A percentile compares a stretch with the other conserved stretches of the same genome.
phyloP scores from a whole-genome alignment of 2,113 vertebrate genomes.

The Glaucidium brasilianum region DNA sequence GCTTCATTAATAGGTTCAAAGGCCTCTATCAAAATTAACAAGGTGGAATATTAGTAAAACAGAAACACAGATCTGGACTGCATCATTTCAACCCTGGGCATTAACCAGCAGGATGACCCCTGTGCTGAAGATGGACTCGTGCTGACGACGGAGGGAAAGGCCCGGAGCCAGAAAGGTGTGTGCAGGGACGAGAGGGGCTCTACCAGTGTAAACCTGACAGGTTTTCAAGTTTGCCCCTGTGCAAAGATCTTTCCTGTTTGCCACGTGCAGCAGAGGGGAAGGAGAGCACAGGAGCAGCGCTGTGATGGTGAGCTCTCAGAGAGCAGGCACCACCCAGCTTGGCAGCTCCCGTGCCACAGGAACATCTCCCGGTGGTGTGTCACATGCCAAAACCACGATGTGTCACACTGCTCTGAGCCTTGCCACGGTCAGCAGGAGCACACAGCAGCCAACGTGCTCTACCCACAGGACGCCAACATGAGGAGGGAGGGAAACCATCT shows the following conservation, averaged over 20 bases:
- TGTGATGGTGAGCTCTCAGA: neutral
- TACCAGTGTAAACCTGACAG: neutral
- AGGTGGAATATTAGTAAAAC: neutral
- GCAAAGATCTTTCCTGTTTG: neutral
- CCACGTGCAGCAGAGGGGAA: neutral
- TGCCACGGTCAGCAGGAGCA: neutral
- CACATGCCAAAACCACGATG: neutral
- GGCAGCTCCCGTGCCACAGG: neutral
- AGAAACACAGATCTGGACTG: neutral
- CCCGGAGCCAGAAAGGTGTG: accelerated
- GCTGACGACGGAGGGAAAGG: neutral
- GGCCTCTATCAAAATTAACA: slow-evolving; percentile 25
- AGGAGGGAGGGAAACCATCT: neutral
- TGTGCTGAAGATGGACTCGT: neutral
- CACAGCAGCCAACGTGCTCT: neutral
- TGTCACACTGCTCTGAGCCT: neutral
- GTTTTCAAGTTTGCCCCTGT: neutral
- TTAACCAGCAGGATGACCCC: neutral
- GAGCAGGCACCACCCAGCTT: neutral
- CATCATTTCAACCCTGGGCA: neutral
- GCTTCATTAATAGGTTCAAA: neutral
- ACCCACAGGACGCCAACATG: accelerated
- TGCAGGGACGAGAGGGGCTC: neutral
- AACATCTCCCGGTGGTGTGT: neutral
- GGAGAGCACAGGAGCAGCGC: neutral